A percentile compares a stretch with the other conserved stretches of the same genome.
phyloP scores from a whole-genome alignment of 2,888 invertebrate species.

The Pteria penguin region DNA sequence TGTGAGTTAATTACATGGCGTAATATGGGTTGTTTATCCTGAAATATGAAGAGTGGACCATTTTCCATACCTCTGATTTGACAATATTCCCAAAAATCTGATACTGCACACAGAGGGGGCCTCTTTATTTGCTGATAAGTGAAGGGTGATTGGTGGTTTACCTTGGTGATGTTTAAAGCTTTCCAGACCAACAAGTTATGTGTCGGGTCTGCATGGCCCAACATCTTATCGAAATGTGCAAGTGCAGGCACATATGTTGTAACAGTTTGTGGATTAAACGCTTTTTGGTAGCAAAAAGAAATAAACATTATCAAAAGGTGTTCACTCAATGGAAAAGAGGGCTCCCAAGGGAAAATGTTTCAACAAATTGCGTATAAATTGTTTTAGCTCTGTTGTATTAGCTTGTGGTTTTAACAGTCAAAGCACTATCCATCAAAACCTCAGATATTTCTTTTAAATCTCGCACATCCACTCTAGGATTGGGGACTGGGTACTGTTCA shows the following conservation, averaged over 20 bases:
- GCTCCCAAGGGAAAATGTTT: neutral
- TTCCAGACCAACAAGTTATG: no score
- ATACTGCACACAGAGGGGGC: neutral
- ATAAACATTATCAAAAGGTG: neutral
- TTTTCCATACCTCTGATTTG: neutral
- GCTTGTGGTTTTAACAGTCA: neutral
- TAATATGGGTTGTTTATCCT: neutral
- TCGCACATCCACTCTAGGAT: neutral
- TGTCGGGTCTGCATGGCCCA: no score
- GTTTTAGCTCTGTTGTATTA: neutral
- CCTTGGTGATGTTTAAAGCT: neutral
- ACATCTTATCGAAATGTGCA: no score
- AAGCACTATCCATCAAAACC: neutral
- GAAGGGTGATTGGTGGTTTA: neutral
- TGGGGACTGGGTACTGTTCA: neutral
- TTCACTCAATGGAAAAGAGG: neutral
- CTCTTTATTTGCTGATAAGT: neutral
- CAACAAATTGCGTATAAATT: neutral
- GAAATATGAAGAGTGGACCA: neutral
- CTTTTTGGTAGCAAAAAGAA: neutral
- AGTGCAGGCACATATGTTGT: no score
- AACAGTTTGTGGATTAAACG: no score
- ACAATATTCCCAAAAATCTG: neutral
- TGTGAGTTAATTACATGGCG: neutral
- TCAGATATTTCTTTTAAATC: neutral